A percentile compares a stretch with the other conserved stretches of the same genome.
These are phyloP conservation scores for Brachyptera putata DNA, from an alignment of 2,888 invertebrate genomes.

Conservation along the genomic window DNA sequence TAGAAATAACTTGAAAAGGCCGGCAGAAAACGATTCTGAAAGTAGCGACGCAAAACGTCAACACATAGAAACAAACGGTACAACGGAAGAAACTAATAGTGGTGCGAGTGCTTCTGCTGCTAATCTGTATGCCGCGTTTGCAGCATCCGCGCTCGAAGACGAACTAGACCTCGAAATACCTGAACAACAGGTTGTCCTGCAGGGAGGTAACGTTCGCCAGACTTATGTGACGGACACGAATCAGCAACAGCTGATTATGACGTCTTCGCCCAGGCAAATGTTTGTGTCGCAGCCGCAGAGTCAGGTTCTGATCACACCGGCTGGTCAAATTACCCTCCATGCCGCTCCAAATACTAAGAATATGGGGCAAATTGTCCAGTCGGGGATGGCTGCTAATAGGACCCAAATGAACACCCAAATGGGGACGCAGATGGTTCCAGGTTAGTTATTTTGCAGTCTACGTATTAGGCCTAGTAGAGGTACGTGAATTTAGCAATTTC, in stretches of 20 bases:
- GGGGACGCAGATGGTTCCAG: background rate
- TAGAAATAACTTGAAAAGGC: conserved; percentile 8
- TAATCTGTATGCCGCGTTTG: conserved; percentile 78
- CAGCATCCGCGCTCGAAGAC: conserved; percentile 78
- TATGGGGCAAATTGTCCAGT: conserved; percentile 15
- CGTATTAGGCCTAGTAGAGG: too few relatives aligned
- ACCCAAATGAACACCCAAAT: conserved; percentile 38
- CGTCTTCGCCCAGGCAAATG: conserved; percentile 50
- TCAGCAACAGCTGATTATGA: conserved; percentile 45
- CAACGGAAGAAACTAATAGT: conserved; percentile 8
- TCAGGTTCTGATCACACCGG: conserved; percentile 38
- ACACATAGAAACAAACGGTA: conserved; percentile 7
- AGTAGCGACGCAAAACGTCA: conserved; percentile 4
- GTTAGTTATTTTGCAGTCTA: too few relatives aligned
- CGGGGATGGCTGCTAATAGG: conserved; percentile 39
- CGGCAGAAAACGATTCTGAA: conserved; percentile 1
- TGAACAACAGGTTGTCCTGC: conserved; percentile 32
- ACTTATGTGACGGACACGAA: conserved; percentile 31
- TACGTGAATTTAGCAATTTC: too few relatives aligned
- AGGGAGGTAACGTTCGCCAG: too few relatives aligned
- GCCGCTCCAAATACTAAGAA: conserved; percentile 25
- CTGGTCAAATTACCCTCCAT: conserved; percentile 40
- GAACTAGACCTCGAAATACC: conserved; percentile 56
- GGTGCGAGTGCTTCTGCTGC: conserved; percentile 65
- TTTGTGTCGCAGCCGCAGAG: conserved; percentile 45